Evolutionary conservation across 2,113 vertebrate species (phyloP).

Genomic region (Corynorhinus townsendii): DNA sequence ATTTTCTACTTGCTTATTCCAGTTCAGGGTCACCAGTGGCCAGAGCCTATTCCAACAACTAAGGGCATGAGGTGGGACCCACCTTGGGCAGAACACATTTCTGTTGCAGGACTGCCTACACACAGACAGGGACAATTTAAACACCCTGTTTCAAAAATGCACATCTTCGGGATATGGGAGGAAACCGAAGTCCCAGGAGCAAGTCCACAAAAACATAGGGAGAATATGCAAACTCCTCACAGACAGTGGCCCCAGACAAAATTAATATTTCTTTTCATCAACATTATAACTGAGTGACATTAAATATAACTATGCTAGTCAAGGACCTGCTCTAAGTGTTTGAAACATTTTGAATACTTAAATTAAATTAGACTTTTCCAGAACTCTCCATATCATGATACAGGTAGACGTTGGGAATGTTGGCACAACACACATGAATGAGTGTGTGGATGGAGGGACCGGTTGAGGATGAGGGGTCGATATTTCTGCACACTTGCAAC

Average conservation of each 20-base stretch:
- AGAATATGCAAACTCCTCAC: too few relatives aligned
- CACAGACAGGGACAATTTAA: not conserved
- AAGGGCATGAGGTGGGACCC: too few relatives aligned
- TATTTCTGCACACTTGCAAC: not conserved
- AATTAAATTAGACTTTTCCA: not conserved
- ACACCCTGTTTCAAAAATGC: not conserved
- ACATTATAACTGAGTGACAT: not conserved
- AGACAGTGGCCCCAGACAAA: too few relatives aligned
- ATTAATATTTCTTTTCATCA: not conserved
- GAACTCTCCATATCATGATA: fast-evolving
- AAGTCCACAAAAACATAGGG: not conserved
- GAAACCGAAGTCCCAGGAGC: not conserved
- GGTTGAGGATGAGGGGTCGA: fast-evolving
- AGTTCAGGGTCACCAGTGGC: too few relatives aligned
- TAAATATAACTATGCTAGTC: not conserved
- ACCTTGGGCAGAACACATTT: not conserved
- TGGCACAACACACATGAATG: fast-evolving
- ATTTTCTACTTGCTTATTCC: not conserved
- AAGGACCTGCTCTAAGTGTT: not conserved
- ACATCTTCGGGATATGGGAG: not conserved
- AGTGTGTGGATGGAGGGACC: not conserved
- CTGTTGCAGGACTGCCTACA: not conserved
- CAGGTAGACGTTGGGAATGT: not conserved
- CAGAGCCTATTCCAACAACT: not conserved
- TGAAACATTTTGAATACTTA: not conserved